Conservation (phyloP, 2,797 vertebrate species). For the Gypaetus barbatus region DNA sequence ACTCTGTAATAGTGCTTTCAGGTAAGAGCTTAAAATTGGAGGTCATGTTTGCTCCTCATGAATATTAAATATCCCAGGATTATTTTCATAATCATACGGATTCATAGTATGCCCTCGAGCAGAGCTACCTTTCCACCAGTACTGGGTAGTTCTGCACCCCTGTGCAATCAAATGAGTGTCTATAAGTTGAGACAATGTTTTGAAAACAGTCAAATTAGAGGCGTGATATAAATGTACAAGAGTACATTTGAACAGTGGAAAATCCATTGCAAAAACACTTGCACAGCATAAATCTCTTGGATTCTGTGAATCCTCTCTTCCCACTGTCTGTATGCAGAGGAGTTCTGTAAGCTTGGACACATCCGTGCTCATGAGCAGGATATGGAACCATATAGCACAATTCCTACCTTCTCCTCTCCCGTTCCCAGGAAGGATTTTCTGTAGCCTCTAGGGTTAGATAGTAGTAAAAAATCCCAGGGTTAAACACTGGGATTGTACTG, state of each 20-base stretch:
- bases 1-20: conserved; percentile 17
- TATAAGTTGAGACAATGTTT: not conserved
- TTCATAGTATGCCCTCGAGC: not conserved
- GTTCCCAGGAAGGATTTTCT: not conserved
- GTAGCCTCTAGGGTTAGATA: not conserved
- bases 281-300: not conserved
- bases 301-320: not conserved
- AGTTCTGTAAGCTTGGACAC: not conserved
- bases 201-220: conserved; percentile 21
- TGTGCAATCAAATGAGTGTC: not conserved
- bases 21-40: conserved; percentile 28
- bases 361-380: not conserved
- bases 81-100: conserved; percentile 18
- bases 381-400: not conserved
- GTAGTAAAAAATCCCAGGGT: not conserved
- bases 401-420: not conserved
- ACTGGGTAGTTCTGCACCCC: not conserved
- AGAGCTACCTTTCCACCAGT: not conserved
- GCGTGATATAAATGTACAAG: not conserved
- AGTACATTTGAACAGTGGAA: not conserved
- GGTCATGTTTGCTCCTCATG: conserved; percentile 45
- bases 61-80: conserved; percentile 43
- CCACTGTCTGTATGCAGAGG: not conserved
- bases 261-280: not conserved
- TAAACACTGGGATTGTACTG: not conserved